Percentiles rank a stretch among this genome's conserved stretches.
These are phyloP conservation scores for Zosterops pallidus DNA, from an alignment of 2,113 vertebrate species.

Conservation along the genomic window DNA sequence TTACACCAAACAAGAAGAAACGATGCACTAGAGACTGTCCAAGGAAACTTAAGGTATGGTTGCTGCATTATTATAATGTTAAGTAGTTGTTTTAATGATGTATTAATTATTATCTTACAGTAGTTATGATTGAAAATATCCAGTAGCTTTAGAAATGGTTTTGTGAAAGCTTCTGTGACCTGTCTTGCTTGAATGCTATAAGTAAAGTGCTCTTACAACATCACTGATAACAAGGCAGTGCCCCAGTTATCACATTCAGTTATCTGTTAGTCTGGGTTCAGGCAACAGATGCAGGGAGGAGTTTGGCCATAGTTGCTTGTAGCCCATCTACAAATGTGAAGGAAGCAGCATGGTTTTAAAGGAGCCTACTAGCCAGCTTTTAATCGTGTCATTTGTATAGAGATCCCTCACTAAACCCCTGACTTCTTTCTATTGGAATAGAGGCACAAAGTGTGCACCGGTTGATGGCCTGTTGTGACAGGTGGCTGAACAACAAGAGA, in stretches of 20 bases:
- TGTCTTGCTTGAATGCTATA: neutral
- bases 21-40: slow-evolving; percentile 74
- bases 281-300: neutral
- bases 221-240: neutral
- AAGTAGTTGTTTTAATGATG: neutral
- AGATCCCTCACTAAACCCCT: neutral
- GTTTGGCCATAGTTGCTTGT: neutral
- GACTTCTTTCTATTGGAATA: neutral
- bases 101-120: neutral
- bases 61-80: neutral
- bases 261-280: neutral
- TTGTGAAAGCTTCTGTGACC: neutral
- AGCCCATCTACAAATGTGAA: neutral
- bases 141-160: neutral
- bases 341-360: neutral
- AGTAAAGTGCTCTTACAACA: neutral
- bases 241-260: neutral
- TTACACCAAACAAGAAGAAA: slow-evolving; percentile 88
- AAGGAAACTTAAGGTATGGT: slow-evolving; percentile 84
- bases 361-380: neutral
- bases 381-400: neutral
- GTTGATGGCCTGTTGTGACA: neutral
- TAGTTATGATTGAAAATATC: neutral
- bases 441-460: neutral
- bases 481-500: neutral